These are phyloP conservation scores for Alsophila aescularia DNA, from an alignment of 2,888 invertebrate species.

Conservation along the genomic window DNA sequence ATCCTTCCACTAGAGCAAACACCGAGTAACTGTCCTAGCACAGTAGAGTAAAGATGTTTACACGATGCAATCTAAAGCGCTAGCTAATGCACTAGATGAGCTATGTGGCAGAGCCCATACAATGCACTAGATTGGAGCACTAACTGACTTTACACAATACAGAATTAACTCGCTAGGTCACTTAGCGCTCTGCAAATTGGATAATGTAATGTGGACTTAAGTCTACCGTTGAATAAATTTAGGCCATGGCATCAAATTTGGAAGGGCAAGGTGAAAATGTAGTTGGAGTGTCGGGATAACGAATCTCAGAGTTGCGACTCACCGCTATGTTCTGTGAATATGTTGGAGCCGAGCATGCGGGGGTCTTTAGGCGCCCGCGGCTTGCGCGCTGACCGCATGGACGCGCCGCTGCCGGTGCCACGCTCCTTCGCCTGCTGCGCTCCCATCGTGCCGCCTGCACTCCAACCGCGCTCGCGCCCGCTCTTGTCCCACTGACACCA, in stretches of 20 bases:
- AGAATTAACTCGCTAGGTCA: no score
- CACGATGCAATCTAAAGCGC: no score
- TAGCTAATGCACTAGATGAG: no score
- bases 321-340: slow-evolving; percentile 98
- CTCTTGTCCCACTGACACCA: slow-evolving; percentile 40
- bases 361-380: slow-evolving; percentile 92
- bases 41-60: no score
- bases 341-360: slow-evolving; percentile 93
- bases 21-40: no score
- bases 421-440: slow-evolving; percentile 97
- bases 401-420: slow-evolving; percentile 89
- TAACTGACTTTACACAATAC: no score
- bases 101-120: no score
- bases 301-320: slow-evolving; percentile 67
- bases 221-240: no score
- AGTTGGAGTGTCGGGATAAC: background rate
- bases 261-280: slow-evolving; percentile 12
- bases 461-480: slow-evolving; percentile 85
- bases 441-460: slow-evolving; percentile 91
- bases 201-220: no score
- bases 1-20: no score
- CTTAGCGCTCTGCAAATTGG: no score
- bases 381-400: slow-evolving; percentile 90
- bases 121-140: no score
- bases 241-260: background rate